Evolutionary conservation across 2,113 vertebrate genomes (phyloP).

Genomic region (Thoracochromis brauschi): DNA sequence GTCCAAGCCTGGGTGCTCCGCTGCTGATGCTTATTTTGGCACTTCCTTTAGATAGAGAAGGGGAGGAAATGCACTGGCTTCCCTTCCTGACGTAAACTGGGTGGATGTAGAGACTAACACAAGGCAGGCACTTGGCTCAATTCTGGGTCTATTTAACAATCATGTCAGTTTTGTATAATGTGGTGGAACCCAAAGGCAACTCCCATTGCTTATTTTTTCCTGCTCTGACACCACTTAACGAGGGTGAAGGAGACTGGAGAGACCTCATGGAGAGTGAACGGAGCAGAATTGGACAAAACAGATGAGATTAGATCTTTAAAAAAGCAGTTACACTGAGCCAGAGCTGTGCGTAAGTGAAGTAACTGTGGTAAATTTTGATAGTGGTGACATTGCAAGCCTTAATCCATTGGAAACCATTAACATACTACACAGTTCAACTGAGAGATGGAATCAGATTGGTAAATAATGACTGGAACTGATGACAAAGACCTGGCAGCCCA

Average conservation of each 20-base stretch:
- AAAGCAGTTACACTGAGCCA: neutral
- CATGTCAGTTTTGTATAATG: neutral
- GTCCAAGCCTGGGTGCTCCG: neutral
- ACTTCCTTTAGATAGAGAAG: constrained; percentile 64
- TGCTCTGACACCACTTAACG: neutral
- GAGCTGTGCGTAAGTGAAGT: neutral
- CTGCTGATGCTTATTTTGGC: constrained; percentile 51
- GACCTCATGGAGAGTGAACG: neutral
- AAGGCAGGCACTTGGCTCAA: neutral
- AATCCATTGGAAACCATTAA: neutral
- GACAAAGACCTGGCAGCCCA: neutral
- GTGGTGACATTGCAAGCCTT: neutral
- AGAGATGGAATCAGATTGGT: neutral
- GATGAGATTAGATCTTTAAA: neutral
- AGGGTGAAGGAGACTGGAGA: neutral
- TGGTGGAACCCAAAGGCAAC: constrained; percentile 3
- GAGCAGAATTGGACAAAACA: fast-evolving
- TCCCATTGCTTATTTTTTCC: constrained; percentile 46
- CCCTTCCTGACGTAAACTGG: constrained; percentile 46
- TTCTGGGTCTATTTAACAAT: neutral
- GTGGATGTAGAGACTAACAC: constrained; percentile 1
- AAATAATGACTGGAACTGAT: neutral
- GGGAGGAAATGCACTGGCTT: constrained; percentile 62
- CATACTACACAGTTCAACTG: neutral
- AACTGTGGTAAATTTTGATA: neutral